Base-by-base conservation (phyloP, 2,113 vertebrate species). In the Chlorocebus sabaeus region DNA sequence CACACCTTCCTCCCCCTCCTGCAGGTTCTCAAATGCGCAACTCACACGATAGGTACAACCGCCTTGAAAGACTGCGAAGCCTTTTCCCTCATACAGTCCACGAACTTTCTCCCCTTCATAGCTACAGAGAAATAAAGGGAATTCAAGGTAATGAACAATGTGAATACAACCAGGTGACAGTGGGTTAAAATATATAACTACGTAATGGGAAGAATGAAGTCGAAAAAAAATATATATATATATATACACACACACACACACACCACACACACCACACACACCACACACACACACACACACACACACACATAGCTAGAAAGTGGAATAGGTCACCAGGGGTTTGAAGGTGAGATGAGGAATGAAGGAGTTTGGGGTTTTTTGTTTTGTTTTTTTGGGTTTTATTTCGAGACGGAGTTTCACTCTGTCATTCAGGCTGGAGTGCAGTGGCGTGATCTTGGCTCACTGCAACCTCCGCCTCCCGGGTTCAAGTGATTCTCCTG, bases 11-110 rank as follows among this genome's bases (percentile, higher is more conserved):
- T 38, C 25, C 30, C 38, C 6, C 1, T 12, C 32, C 59, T 6
- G 32, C 10, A 22, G 52, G 9, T 32, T 64, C 52, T 23, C 90
- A 40, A 68, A 17, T 2, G 16, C 73, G 82, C 30, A 80, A 98
- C 98, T 98, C 90, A 99, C 99, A 94, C 98, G 98, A 84, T 99
- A 99, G 3, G 97, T 88, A 75, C 99, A 98, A 6, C 99, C 99
- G 95, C 99, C 99, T 95, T 99, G 98, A 97, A 99, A 99, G 98
- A 86, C 96, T 0, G 99, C 99, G 16, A 98, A 98, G 72, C 99
- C 99, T 98, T 99, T 98, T 13, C 99, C 99, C 45, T 99, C 99
- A 89, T 98, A 99, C 40, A 99, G 93, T 0, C 98, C 99, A 9
- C 45, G 96, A 64, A 98, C 95, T 32, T 96, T 99, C 79, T 98